phyloP scores from a whole-genome alignment of 2,888 invertebrate genomes.

The Cataglyphis altisquamis region DNA sequence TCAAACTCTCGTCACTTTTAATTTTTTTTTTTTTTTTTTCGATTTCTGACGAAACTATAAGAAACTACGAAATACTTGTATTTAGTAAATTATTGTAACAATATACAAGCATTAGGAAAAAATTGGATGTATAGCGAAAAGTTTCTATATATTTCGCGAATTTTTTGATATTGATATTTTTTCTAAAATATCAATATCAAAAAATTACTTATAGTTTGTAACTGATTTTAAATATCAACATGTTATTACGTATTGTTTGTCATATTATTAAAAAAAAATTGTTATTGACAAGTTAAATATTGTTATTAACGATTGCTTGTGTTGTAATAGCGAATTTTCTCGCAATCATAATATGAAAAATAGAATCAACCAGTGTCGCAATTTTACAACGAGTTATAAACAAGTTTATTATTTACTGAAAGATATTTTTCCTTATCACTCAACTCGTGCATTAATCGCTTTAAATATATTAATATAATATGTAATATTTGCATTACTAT shows the following conservation, averaged over 20 bases:
- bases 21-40: not conserved
- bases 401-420: not conserved
- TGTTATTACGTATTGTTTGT: not conserved
- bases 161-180: no score
- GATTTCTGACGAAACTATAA: not conserved
- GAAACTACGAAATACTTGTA: not conserved
- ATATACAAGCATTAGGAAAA: not conserved
- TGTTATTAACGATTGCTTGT: not conserved
- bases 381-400: not conserved
- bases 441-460: not conserved
- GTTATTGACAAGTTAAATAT: not conserved
- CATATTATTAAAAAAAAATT: slow-evolving; percentile 1
- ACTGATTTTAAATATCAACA: not conserved
- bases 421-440: not conserved
- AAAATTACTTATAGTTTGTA: not conserved
- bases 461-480: not conserved
- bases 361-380: not conserved
- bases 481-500: not conserved
- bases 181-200: not conserved
- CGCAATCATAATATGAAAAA: not conserved
- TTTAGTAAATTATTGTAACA: slow-evolving; percentile 6
- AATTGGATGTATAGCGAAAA: not conserved
- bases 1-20: not conserved
- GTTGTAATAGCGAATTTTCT: not conserved
- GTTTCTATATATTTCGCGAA: not conserved